phyloP scores from a whole-genome alignment of 2,797 vertebrate genomes.

The Cossypha polioptera region DNA sequence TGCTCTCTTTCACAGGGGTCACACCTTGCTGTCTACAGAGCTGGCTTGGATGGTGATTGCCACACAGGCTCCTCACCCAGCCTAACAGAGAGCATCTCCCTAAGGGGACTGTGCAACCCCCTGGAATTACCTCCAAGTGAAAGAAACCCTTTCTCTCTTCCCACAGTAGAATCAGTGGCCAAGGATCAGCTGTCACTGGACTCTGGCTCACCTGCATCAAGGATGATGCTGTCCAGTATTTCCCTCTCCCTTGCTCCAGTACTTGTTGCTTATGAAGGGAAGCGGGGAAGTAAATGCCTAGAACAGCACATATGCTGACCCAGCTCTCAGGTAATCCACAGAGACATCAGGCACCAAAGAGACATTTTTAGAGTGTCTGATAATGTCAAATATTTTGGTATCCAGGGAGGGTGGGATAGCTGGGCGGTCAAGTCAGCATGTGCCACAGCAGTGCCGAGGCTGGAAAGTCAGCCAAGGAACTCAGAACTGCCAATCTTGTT shows the following conservation, averaged over 20 bases:
- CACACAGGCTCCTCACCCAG: neutral
- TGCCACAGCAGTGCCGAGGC: neutral
- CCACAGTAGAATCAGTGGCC: neutral
- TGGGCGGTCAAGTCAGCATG: neutral
- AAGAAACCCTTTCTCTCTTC: neutral
- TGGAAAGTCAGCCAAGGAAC: neutral
- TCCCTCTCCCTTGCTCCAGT: neutral
- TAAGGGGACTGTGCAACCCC: neutral
- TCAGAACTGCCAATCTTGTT: neutral
- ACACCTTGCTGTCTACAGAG: neutral
- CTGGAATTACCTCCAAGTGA: neutral
- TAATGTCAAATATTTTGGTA: neutral
- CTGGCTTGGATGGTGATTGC: neutral
- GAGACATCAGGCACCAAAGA: neutral
- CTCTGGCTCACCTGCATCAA: neutral
- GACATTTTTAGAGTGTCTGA: neutral
- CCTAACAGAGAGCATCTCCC: neutral
- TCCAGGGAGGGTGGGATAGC: neutral
- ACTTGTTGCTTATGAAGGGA: neutral
- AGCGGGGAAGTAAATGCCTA: neutral
- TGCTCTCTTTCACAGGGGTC: neutral
- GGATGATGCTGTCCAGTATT: neutral
- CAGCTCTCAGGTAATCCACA: neutral
- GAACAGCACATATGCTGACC: neutral
- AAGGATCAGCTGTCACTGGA: neutral